Percentiles rank a stretch among this genome's conserved stretches.
Conservation (phyloP, 2,888 invertebrate species). For the Sphaerophoria rueppellii region DNA sequence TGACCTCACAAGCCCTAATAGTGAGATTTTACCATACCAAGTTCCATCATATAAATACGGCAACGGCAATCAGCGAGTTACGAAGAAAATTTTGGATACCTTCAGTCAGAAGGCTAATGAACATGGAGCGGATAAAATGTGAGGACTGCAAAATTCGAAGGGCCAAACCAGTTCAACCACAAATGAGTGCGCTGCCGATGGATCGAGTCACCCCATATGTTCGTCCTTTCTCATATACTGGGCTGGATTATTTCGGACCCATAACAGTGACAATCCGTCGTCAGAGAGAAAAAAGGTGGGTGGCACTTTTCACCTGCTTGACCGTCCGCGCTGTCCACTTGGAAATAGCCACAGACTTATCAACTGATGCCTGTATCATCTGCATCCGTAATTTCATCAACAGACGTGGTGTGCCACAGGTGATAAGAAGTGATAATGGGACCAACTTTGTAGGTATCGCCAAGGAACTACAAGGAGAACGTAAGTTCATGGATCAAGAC, state of each 20-base stretch:
- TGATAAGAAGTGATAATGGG: conserved; percentile 49
- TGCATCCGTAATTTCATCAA: conserved; percentile 53
- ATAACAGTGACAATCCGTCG: conserved; percentile 45
- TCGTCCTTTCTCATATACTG: conserved; percentile 64
- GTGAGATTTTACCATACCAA: conserved; percentile 18
- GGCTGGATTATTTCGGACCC: conserved; percentile 63
- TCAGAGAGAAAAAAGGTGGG: conserved; percentile 51
- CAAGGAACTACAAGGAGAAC: conserved; percentile 33
- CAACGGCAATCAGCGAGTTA: conserved; percentile 32
- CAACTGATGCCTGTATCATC: conserved; percentile 50
- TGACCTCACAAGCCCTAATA: background rate
- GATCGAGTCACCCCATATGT: conserved; percentile 53
- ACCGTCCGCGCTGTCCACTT: conserved; percentile 54
- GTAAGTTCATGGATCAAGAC: conserved; percentile 18
- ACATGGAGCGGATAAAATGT: conserved; percentile 15
- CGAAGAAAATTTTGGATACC: conserved; percentile 50
- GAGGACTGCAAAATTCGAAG: conserved; percentile 12
- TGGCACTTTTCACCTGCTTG: conserved; percentile 57
- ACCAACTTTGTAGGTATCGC: conserved; percentile 54
- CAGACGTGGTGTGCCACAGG: conserved; percentile 26
- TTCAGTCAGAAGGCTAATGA: conserved; percentile 10
- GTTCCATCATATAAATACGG: conserved; percentile 42
- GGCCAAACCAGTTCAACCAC: conserved; percentile 38
- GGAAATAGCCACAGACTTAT: conserved; percentile 42
- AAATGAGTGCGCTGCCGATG: conserved; percentile 63